Percentiles rank a stretch among this genome's conserved stretches.
Conservation (phyloP, 2,797 vertebrate genomes). For the Hypotaenidia philippensis region DNA sequence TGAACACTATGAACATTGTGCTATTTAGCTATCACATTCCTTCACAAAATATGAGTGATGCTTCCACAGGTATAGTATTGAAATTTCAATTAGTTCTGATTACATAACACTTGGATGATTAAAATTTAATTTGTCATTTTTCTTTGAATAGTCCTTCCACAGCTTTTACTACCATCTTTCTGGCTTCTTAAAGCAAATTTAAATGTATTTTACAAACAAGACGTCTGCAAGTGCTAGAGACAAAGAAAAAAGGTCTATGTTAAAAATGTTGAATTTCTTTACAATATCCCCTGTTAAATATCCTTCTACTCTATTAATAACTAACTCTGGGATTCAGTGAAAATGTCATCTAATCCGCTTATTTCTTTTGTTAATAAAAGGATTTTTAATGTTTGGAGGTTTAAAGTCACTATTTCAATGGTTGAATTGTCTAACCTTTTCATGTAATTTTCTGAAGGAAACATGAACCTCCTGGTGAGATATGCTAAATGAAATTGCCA, state of each 20-base stretch:
- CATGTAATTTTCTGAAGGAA: neutral
- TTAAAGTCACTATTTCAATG: neutral
- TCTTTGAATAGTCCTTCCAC: neutral
- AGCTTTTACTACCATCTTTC: neutral
- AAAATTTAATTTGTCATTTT: neutral
- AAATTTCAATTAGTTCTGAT: neutral
- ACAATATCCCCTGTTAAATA: neutral
- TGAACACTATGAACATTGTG: neutral
- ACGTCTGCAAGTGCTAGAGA: neutral
- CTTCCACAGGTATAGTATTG: neutral
- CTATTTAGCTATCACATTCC: neutral
- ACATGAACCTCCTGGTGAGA: neutral
- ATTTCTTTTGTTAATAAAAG: neutral
- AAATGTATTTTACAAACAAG: neutral
- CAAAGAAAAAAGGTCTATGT: fast-evolving
- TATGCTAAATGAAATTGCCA: neutral
- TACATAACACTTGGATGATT: neutral
- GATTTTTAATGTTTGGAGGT: neutral
- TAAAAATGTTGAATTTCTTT: neutral
- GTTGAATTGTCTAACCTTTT: neutral
- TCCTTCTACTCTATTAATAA: neutral
- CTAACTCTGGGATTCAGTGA: neutral
- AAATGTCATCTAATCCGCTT: neutral
- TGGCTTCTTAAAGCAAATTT: neutral
- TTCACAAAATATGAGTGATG: neutral